phyloP scores from a whole-genome alignment of 2,888 invertebrate genomes.

The Ormyrus rosae region DNA sequence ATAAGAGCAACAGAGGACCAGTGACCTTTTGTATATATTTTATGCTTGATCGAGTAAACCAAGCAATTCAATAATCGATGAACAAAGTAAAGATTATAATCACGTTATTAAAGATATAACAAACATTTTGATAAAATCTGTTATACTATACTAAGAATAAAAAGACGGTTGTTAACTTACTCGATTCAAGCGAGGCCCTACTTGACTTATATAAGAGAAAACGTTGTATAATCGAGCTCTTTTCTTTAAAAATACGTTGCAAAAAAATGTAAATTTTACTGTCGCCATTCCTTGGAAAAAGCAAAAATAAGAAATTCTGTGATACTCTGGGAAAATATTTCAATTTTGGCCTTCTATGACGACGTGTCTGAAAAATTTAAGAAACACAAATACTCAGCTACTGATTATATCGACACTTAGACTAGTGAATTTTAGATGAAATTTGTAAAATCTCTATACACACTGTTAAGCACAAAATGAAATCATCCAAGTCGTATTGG shows the following conservation, averaged over 20 bases:
- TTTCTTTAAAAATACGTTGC: slow-evolving; percentile 36
- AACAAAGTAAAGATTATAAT: slow-evolving; percentile 41
- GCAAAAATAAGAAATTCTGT: slow-evolving; percentile 60
- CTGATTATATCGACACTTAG: slow-evolving; percentile 44
- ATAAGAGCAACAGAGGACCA: slow-evolving; percentile 52
- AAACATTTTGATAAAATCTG: slow-evolving; percentile 49
- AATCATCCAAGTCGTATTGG: slow-evolving; percentile 34
- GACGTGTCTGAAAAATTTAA: slow-evolving; percentile 38
- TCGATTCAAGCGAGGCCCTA: slow-evolving; percentile 32
- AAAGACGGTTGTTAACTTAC: slow-evolving; percentile 35
- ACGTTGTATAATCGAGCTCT: slow-evolving; percentile 42
- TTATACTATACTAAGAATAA: slow-evolving; percentile 32
- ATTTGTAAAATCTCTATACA: slow-evolving; percentile 48
- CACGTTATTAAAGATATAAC: slow-evolving; percentile 24
- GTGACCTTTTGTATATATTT: slow-evolving; percentile 56
- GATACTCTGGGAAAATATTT: slow-evolving; percentile 59
- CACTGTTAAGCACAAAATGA: slow-evolving; percentile 44
- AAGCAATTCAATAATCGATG: slow-evolving; percentile 41
- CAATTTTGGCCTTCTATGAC: slow-evolving; percentile 55
- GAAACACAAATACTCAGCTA: slow-evolving; percentile 50
- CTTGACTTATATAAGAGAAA: slow-evolving; percentile 29
- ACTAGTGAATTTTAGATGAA: slow-evolving; percentile 30
- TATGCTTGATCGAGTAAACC: slow-evolving; percentile 46
- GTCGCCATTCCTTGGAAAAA: slow-evolving; percentile 41
- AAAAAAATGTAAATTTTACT: slow-evolving; percentile 39